phyloP scores from a whole-genome alignment of 2,113 vertebrate species.

The Turdus rufiventris region DNA sequence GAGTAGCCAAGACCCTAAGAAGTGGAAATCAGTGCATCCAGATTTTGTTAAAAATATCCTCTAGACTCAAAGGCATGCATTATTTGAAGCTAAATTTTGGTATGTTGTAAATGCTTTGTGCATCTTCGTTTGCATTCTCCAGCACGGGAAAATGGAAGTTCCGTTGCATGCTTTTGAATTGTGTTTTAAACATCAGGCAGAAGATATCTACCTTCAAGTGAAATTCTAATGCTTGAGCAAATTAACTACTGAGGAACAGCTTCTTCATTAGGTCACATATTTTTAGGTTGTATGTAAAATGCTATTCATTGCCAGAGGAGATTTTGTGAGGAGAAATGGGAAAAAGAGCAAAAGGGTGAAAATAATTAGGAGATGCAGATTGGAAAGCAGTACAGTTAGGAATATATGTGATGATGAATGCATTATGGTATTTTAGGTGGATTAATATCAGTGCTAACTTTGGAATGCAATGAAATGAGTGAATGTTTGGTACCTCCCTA shows the following conservation, averaged over 20 bases:
- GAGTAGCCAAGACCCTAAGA: background rate
- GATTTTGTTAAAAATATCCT: background rate
- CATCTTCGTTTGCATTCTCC: background rate
- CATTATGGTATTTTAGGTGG: background rate
- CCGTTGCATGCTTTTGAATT: background rate
- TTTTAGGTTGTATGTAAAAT: background rate
- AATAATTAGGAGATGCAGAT: background rate
- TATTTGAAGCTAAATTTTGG: background rate
- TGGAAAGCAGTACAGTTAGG: background rate
- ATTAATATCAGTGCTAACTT: background rate
- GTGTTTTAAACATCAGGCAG: background rate
- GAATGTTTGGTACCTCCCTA: background rate
- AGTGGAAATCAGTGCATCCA: background rate
- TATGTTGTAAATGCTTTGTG: background rate
- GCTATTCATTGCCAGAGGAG: background rate
- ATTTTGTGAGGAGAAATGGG: background rate
- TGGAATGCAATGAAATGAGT: background rate
- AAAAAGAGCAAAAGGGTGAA: background rate
- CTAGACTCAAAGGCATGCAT: background rate
- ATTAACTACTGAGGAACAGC: background rate
- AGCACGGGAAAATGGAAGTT: background rate
- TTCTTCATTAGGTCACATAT: background rate
- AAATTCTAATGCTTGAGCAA: background rate
- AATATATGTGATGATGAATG: background rate
- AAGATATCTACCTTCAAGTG: background rate